Evolutionary conservation across 92 coral and sea anemone genomes (phyloP), one percentile per base, ranked within the genome.

Genomic region (Epizoanthus fatuus): DNA sequence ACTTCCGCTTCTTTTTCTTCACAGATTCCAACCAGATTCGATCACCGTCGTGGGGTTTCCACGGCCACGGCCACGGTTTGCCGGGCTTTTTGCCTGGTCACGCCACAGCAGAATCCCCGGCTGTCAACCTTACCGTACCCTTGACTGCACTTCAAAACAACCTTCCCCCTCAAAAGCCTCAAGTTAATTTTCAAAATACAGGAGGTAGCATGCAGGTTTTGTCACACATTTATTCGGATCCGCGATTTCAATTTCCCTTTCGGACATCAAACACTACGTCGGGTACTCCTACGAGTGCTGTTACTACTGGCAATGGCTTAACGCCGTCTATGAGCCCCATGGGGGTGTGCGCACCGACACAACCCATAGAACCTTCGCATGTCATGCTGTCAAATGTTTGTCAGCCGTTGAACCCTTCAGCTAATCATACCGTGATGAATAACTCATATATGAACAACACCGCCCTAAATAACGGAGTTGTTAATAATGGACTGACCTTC

Each of bases 41-140:
- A 65, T 84, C 98, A 53, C 95, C 93, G 13, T 92, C 98, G 1
- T 95, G 98, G 98, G 94, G 98, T 40, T 95, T 93, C 63, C 98
- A 95, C 83, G 76, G 95, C 64, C 91, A 95, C 25, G 93, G 90
- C 63, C 98, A 95, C 86, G 72, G 96, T 58, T 90, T 95, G 72
- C 94, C 96, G 51, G 94, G 98, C n/a, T 93, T 95, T 64, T 85
- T 93, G 14, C 89, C 95, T 3, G 91, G 94, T 42, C 96, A 93
- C 55, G 89, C 96, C 32, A 90, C 95, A 12, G 86, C 96, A 38
- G 98, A 95, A 29, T 90, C 95, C 37, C 89, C 89, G 49, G 93
- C 87, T 4, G 86, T 89, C 81, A 95, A 92, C 73, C 73, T 95
- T 2, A 80, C 98, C 4, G 89, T 95, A 22, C 84, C 82, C 58